phyloP scores from a whole-genome alignment of 2,113 vertebrate genomes.

The Poeciliopsis occidentalis region DNA sequence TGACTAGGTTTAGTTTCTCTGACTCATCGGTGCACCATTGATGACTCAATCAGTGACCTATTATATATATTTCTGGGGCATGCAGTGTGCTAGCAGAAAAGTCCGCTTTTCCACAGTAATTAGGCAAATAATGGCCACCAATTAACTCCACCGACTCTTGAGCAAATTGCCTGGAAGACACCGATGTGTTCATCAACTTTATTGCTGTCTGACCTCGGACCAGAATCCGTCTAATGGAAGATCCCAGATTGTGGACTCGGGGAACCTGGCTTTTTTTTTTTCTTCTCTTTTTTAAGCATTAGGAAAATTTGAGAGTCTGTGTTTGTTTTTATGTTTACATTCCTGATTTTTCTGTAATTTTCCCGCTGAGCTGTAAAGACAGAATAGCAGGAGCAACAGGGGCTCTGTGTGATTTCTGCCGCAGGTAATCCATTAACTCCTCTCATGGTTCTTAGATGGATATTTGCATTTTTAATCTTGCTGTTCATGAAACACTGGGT shows the following conservation, averaged over 20 bases:
- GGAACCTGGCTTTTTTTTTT: background rate
- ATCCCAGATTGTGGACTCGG: slow-evolving; percentile 11
- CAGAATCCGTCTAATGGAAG: background rate
- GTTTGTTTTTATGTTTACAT: background rate
- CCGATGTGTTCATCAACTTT: background rate
- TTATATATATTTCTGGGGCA: slow-evolving; percentile 24
- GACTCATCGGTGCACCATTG: slow-evolving; percentile 22
- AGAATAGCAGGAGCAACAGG: too few relatives aligned
- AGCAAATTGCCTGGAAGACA: slow-evolving; percentile 5
- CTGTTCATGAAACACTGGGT: too few relatives aligned
- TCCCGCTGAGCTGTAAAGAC: slow-evolving; percentile 1
- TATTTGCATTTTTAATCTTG: too few relatives aligned
- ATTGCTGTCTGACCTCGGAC: background rate
- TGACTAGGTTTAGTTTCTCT: slow-evolving; percentile 37
- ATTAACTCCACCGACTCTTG: slow-evolving; percentile 8
- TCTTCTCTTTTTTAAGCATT: background rate
- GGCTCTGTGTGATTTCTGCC: background rate
- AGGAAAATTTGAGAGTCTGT: background rate
- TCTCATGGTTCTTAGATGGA: too few relatives aligned
- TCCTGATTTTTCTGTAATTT: slow-evolving; percentile 4
- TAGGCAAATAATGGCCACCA: slow-evolving; percentile 8
- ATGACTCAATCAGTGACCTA: slow-evolving; percentile 36
- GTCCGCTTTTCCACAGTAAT: slow-evolving; percentile 29
- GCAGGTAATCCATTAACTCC: too few relatives aligned
- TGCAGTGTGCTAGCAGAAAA: background rate